Percentiles rank a stretch among this genome's conserved stretches.
Conservation (phyloP, 1,140 invertebrate species). For the Megalonaias nervosa region DNA sequence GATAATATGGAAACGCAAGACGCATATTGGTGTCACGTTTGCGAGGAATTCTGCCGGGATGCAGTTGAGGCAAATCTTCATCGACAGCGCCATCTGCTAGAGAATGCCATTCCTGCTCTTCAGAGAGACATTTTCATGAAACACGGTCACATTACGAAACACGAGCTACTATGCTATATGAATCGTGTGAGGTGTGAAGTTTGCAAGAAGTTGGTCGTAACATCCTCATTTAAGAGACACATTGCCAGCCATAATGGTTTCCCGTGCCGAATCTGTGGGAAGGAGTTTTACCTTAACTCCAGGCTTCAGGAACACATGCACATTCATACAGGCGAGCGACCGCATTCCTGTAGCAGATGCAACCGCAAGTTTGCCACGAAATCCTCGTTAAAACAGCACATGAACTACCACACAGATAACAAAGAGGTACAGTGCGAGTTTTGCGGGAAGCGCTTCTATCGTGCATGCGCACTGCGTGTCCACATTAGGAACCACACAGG, state of each 20-base stretch:
- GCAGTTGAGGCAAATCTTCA: constrained; percentile 13
- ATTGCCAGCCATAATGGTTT: constrained; percentile 30
- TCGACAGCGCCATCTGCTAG: constrained; percentile 3
- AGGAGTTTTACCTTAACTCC: constrained; percentile 27
- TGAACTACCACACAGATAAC: constrained; percentile 29
- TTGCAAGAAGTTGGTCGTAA: constrained; percentile 26
- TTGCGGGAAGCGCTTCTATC: constrained; percentile 28
- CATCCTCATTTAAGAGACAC: constrained; percentile 32
- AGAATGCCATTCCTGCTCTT: constrained; percentile 10
- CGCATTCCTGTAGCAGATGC: constrained; percentile 90
- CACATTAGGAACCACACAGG: constrained; percentile 35
- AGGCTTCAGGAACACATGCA: constrained; percentile 43
- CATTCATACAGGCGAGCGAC: constrained; percentile 87
- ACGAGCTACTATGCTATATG: constrained; percentile 1
- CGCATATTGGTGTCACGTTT: constrained; percentile 31
- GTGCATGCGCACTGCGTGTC: constrained; percentile 29
- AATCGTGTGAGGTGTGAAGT: constrained; percentile 20
- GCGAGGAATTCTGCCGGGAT: constrained; percentile 24
- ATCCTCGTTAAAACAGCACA: constrained; percentile 27
- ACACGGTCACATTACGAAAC: constrained; percentile 16
- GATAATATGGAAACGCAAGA: neutral
- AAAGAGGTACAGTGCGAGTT: constrained; percentile 18
- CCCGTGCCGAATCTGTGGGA: constrained; percentile 17
- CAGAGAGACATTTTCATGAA: neutral
- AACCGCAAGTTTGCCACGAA: constrained; percentile 80